Conservation (phyloP, 2,113 vertebrate species). For the Pachypanchax playfairii region DNA sequence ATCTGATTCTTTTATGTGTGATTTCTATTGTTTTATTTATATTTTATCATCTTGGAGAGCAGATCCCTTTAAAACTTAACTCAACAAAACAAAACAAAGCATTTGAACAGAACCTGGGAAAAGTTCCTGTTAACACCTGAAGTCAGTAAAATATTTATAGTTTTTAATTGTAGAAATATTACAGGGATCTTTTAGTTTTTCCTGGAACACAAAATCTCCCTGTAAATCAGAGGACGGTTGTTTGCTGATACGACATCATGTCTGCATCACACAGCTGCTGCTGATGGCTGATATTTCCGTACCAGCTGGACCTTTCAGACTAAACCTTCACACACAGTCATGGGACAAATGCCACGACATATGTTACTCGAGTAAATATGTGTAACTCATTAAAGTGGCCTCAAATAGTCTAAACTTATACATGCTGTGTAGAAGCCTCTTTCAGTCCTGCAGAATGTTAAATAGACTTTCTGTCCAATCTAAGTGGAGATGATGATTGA, state of each 20-base stretch:
- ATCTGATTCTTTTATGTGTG: too few species aligned
- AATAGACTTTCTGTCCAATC: conserved; percentile 3
- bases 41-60: too few species aligned
- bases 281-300: conserved; percentile 44
- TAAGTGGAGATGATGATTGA: conserved; percentile 3
- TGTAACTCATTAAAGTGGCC: background rate
- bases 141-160: background rate
- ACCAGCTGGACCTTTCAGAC: conserved; percentile 26
- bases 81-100: too few species aligned
- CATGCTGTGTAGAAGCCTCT: background rate
- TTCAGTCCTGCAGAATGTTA: conserved; percentile 1
- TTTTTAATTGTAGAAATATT: background rate
- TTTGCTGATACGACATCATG: conserved; percentile 25
- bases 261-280: conserved; percentile 34
- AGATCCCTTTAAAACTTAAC: too few species aligned
- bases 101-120: background rate
- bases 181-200: background rate
- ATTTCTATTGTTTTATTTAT: too few species aligned
- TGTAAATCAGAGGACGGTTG: conserved; percentile 25
- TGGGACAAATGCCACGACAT: conserved; percentile 46
- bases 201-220: too few species aligned
- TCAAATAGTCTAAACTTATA: conserved; percentile 14
- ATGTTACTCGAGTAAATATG: conserved; percentile 13
- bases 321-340: conserved; percentile 4
- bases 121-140: background rate